A percentile compares a stretch with the other conserved stretches of the same genome.
phyloP scores from a whole-genome alignment of 2,113 vertebrate genomes.

The Castor canadensis region DNA sequence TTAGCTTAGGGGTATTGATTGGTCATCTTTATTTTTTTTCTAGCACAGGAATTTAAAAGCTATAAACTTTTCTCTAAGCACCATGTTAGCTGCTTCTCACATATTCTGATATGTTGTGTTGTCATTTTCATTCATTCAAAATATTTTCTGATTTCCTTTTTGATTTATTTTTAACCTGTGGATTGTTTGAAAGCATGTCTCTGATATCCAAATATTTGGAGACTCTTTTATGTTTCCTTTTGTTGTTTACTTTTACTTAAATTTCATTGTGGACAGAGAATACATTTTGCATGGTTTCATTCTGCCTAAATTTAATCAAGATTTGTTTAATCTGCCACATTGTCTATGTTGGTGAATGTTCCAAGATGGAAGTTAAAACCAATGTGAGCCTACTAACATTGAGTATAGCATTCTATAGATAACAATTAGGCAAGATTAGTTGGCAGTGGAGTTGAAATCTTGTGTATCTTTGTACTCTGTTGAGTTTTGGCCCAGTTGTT shows the following conservation, averaged over 20 bases:
- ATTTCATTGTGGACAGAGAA: not conserved
- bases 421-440: not conserved
- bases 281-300: not conserved
- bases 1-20: not conserved
- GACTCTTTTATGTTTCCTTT: not conserved
- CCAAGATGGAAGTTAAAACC: not conserved
- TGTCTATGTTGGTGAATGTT: not conserved
- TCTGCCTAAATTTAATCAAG: not conserved
- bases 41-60: not conserved
- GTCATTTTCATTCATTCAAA: not conserved
- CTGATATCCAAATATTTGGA: not conserved
- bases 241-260: not conserved
- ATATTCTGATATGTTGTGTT: not conserved
- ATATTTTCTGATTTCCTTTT: not conserved
- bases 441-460: not conserved
- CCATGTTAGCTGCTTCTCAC: not conserved
- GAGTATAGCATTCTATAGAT: not conserved
- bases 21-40: not conserved
- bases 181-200: not conserved
- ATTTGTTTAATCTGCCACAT: not conserved
- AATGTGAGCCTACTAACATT: not conserved
- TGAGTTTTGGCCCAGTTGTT: not conserved
- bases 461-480: not conserved
- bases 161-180: not conserved
- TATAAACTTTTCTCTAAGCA: not conserved